Evolutionary conservation across 2,113 vertebrate genomes (phyloP), one percentile per base, ranked within the genome.

Genomic region (Pseudopipra pipra): DNA sequence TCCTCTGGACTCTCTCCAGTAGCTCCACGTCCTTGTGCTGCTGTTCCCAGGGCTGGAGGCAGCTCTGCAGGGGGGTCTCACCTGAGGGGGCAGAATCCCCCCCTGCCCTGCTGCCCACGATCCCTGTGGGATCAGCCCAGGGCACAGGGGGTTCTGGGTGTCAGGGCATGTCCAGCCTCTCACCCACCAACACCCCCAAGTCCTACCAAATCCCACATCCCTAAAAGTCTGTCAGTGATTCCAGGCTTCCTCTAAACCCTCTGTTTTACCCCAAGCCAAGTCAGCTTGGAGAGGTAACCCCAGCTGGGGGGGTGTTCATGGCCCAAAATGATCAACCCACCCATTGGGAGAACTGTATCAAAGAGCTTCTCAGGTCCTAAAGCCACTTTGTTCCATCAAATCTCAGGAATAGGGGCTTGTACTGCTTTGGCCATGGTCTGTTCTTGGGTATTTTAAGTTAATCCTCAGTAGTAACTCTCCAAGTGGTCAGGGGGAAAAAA

Each of bases 171-270:
- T 11, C 47, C 85, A 71, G 41, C n/a, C 30, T n/a, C 58, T 80
- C 35, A 24, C 49, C 17, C 58, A 78, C 19, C 28, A 18, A 30
- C 25, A 18, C 13, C 17, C 24, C 35, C 1, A 2, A 41, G 72
- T 9, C 74, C 62, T 7, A 31, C 21, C 28, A 65, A 31, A 33
- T 6, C 65, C 47, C 46, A 21, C n/a, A 58, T 8, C 25, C 72
- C 68, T 33, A 31, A 33, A 58, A 33, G 1, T 2, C 41, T 17
- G 27, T 3, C 56, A 30, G 8, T 2, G 22, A 28, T 1, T 3
- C 55, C 3, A 9, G 33, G 37, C 15, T 5, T 17, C 46, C 71
- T 41, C 66, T 3, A 31, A 85, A 70, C 2, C 20, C 15, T 31
- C 2, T 1, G 37, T 14, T 68, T 67, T 24, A 75, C 63, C 63